Conservation (phyloP, 1,140 invertebrate genomes). For the Euwallacea fornicatus region DNA sequence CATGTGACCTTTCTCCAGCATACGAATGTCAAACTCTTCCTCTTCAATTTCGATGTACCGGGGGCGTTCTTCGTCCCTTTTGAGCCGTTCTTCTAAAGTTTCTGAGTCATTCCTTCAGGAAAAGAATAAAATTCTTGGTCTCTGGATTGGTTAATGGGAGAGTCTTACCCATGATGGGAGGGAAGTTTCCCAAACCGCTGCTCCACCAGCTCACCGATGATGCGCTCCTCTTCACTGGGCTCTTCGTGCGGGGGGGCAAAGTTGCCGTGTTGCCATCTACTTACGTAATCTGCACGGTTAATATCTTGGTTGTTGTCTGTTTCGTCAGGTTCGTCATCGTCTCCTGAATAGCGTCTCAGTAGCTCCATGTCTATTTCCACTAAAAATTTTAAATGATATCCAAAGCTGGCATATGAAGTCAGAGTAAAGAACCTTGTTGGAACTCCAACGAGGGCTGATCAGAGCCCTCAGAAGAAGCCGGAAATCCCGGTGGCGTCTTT, state of each 20-base stretch:
- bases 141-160: neutral
- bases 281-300: constrained; percentile 24
- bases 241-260: constrained; percentile 44
- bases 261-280: constrained; percentile 50
- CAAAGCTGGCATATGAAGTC: no score
- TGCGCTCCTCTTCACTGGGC: constrained; percentile 9
- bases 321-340: constrained; percentile 7
- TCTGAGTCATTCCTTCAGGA: neutral
- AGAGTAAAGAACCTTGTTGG: no score
- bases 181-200: constrained; percentile 40
- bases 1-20: constrained; percentile 10
- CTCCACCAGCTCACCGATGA: constrained; percentile 30
- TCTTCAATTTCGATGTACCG: constrained; percentile 21
- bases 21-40: constrained; percentile 12
- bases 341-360: constrained; percentile 7
- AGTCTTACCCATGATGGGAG: neutral
- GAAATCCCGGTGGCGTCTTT: constrained; percentile 35
- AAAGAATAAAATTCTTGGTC: neutral
- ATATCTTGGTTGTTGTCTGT: neutral
- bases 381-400: neutral
- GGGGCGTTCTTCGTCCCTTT: constrained; percentile 22
- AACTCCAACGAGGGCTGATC: no score
- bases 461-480: constrained; percentile 23
- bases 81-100: constrained; percentile 26
- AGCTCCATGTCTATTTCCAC: constrained; percentile 4